Percentiles rank a stretch among this genome's conserved stretches.
Conservation (phyloP, 1,140 invertebrate species). For the Macrostomum lignano region DNA sequence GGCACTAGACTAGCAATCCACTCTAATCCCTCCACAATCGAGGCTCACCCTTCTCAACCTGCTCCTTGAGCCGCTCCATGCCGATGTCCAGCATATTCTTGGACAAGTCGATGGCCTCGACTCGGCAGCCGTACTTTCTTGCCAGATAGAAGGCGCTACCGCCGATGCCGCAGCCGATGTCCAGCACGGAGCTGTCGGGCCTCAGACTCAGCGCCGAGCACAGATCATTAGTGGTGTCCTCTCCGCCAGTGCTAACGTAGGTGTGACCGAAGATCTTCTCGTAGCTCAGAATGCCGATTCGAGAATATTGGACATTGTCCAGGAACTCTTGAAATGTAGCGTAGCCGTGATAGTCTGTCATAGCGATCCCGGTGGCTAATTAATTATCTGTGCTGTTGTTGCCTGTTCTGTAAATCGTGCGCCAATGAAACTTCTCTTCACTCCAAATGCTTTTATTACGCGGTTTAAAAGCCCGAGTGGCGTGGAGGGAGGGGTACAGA, state of each 20-base stretch:
- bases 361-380: too few relatives aligned
- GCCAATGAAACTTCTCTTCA: too few relatives aligned
- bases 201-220: slow-evolving; percentile 24
- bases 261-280: slow-evolving; percentile 36
- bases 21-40: too few relatives aligned
- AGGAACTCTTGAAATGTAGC: slow-evolving; percentile 31
- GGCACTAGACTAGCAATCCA: too few relatives aligned
- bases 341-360: slow-evolving; percentile 8
- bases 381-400: too few relatives aligned
- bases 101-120: slow-evolving; percentile 34
- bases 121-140: slow-evolving; percentile 32
- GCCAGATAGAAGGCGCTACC: too few relatives aligned
- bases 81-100: slow-evolving; percentile 36
- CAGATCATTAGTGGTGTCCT: slow-evolving; percentile 28
- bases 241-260: slow-evolving; percentile 35
- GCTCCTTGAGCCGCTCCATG: slow-evolving; percentile 20
- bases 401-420: too few relatives aligned
- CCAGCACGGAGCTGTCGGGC: slow-evolving; percentile 28
- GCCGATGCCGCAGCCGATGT: slow-evolving; percentile 37
- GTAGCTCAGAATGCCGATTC: slow-evolving; percentile 32
- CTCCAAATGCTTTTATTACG: too few relatives aligned
- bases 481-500: too few relatives aligned
- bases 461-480: too few relatives aligned
- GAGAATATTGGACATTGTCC: slow-evolving; percentile 35
- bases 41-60: slow-evolving; percentile 9